Percentiles rank a stretch among this genome's conserved stretches.
Conservation (phyloP, 2,888 invertebrate species). For the Trissolcus brochymenae region DNA sequence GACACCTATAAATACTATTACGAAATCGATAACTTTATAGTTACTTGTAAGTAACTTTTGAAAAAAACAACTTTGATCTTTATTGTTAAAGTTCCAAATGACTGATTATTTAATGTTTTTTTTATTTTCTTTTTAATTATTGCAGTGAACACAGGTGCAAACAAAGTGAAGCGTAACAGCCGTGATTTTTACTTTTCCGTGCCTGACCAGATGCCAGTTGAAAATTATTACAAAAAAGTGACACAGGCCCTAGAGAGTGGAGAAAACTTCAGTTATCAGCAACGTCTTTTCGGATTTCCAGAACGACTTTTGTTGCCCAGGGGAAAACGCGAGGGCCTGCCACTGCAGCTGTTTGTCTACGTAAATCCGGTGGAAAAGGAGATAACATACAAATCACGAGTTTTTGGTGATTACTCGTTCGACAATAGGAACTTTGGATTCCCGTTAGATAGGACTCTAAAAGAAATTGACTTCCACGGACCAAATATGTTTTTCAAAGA, state of each 20-base stretch:
- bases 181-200: conserved; percentile 81
- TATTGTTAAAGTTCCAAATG: too few species aligned
- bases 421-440: conserved; percentile 84
- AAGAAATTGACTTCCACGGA: conserved; percentile 79
- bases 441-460: conserved; percentile 84
- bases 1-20: conserved; percentile 81
- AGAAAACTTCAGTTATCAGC: conserved; percentile 76
- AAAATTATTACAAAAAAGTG: conserved; percentile 65
- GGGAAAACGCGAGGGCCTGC: conserved; percentile 82
- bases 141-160: conserved; percentile 80
- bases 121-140: conserved; percentile 21
- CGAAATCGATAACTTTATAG: conserved; percentile 77
- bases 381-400: conserved; percentile 75
- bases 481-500: conserved; percentile 84
- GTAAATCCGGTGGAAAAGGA: conserved; percentile 78
- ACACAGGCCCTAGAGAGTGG: conserved; percentile 75
- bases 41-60: conserved; percentile 66
- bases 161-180: conserved; percentile 83
- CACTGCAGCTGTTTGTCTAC: conserved; percentile 81
- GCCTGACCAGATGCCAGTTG: conserved; percentile 77
- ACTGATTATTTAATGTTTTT: neutral
- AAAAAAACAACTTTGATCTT: neutral
- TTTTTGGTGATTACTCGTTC: conserved; percentile 74
- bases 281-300: conserved; percentile 82
- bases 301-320: conserved; percentile 84